These are phyloP conservation scores for Accipiter virgatus DNA, from an alignment of 2,113 vertebrate genomes.

Conservation along the genomic window DNA sequence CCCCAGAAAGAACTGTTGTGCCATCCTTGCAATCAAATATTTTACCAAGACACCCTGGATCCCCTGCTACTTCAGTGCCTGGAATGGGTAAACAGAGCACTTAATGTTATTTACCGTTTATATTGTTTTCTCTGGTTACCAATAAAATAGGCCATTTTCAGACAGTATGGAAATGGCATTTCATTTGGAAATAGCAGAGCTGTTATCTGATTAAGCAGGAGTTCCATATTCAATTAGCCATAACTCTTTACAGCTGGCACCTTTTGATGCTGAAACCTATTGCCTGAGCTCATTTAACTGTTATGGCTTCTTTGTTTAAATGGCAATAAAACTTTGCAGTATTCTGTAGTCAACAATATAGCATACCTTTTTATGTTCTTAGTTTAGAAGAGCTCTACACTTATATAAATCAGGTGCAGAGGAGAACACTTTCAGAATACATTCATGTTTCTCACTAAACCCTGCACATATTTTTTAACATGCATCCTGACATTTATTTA, in stretches of 20 bases:
- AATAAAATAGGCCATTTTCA: slow-evolving; percentile 83
- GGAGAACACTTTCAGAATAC: slow-evolving; percentile 70
- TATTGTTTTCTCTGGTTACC: slow-evolving; percentile 85
- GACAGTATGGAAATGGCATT: slow-evolving; percentile 82
- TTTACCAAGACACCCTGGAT: slow-evolving; percentile 83
- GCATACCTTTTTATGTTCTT: slow-evolving; percentile 79
- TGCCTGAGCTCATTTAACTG: slow-evolving; percentile 84
- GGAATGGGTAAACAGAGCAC: slow-evolving; percentile 92
- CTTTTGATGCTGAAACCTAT: slow-evolving; percentile 83
- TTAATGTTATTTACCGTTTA: slow-evolving; percentile 87
- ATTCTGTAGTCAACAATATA: slow-evolving; percentile 80
- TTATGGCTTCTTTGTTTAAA: slow-evolving; percentile 87
- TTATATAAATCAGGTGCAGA: slow-evolving; percentile 73
- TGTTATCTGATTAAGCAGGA: slow-evolving; percentile 86
- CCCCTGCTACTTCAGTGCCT: slow-evolving; percentile 87
- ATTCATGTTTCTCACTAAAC: slow-evolving; percentile 63
- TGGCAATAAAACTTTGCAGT: slow-evolving; percentile 85
- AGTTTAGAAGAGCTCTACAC: slow-evolving; percentile 73
- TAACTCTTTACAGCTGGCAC: slow-evolving; percentile 86
- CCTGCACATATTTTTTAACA: slow-evolving; percentile 56
- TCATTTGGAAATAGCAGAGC: slow-evolving; percentile 82
- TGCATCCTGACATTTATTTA: slow-evolving; percentile 65
- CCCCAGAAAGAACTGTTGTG: slow-evolving; percentile 82
- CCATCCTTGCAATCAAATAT: slow-evolving; percentile 81
- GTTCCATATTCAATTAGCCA: slow-evolving; percentile 87